Percentiles rank a stretch among this genome's conserved stretches.
phyloP scores from a whole-genome alignment of 2,113 vertebrate species.

The Azemiops feae region DNA sequence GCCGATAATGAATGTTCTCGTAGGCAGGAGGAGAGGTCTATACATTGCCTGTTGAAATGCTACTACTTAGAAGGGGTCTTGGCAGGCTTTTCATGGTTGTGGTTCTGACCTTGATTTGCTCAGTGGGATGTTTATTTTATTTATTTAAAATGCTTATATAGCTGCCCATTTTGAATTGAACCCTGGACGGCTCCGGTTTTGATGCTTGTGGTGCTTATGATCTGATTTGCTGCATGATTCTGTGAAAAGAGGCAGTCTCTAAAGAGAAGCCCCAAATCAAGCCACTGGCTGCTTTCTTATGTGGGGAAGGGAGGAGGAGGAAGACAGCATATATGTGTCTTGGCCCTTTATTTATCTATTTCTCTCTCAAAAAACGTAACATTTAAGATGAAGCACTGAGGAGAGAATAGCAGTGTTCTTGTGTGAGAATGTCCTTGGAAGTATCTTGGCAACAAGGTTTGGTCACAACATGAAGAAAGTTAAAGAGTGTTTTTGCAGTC shows the following conservation, averaged over 20 bases:
- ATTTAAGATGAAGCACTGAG: constrained; percentile 17
- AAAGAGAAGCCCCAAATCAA: constrained; percentile 1
- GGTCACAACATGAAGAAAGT: constrained; percentile 60
- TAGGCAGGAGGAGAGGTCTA: constrained; percentile 12
- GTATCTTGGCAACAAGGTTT: constrained; percentile 64
- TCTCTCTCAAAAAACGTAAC: background rate
- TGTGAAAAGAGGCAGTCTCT: constrained; percentile 33
- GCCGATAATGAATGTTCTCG: constrained; percentile 8
- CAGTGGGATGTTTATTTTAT: constrained; percentile 30
- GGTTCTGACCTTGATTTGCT: constrained; percentile 72
- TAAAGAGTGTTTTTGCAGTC: constrained; percentile 60
- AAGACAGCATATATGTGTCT: constrained; percentile 28
- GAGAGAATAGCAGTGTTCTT: constrained; percentile 30
- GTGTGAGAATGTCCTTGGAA: constrained; percentile 49
- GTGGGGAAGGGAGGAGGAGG: background rate
- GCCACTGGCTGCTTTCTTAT: background rate
- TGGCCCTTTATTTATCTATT: constrained; percentile 17
- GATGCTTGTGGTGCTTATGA: constrained; percentile 41
- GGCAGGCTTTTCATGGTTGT: constrained; percentile 37
- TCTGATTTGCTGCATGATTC: constrained; percentile 63
- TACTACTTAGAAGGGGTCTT: constrained; percentile 44
- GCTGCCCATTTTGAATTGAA: background rate
- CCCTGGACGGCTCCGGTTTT: background rate
- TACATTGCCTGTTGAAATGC: constrained; percentile 40
- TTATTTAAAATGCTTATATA: background rate